These are phyloP conservation scores for Proisotoma minuta DNA, from an alignment of 2,888 invertebrate species.

Conservation along the genomic window DNA sequence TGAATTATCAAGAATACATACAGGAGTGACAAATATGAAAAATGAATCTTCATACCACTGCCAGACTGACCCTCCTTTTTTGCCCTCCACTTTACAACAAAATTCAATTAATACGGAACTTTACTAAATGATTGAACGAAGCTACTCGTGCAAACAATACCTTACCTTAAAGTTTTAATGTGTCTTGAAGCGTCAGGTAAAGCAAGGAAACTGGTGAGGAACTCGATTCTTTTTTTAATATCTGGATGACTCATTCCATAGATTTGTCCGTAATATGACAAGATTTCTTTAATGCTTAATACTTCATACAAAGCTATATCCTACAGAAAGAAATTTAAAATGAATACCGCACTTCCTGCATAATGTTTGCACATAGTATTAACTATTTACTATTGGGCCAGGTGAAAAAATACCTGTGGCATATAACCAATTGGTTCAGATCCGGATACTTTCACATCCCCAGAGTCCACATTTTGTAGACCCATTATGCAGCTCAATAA, in stretches of 20 bases:
- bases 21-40: too few relatives aligned
- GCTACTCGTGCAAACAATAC: background rate
- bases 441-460: background rate
- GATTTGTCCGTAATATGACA: slow-evolving; percentile 27
- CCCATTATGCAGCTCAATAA: background rate
- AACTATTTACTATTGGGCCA: background rate
- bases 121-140: background rate
- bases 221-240: slow-evolving; percentile 6
- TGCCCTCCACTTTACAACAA: slow-evolving; percentile 51
- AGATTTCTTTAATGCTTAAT: slow-evolving; percentile 23
- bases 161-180: slow-evolving; percentile 47
- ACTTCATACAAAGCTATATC: slow-evolving; percentile 29
- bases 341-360: too few relatives aligned
- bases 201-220: slow-evolving; percentile 15
- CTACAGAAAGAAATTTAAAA: slow-evolving; percentile 50
- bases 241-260: slow-evolving; percentile 24
- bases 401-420: background rate
- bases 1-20: too few relatives aligned
- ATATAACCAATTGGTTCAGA: background rate
- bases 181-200: slow-evolving; percentile 10
- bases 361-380: too few relatives aligned
- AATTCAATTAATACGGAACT: background rate
- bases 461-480: background rate
- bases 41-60: background rate
- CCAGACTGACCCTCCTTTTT: slow-evolving; percentile 49